Evolutionary conservation across 1,140 invertebrate genomes (phyloP).

Genomic region (Camponotus floridanus): DNA sequence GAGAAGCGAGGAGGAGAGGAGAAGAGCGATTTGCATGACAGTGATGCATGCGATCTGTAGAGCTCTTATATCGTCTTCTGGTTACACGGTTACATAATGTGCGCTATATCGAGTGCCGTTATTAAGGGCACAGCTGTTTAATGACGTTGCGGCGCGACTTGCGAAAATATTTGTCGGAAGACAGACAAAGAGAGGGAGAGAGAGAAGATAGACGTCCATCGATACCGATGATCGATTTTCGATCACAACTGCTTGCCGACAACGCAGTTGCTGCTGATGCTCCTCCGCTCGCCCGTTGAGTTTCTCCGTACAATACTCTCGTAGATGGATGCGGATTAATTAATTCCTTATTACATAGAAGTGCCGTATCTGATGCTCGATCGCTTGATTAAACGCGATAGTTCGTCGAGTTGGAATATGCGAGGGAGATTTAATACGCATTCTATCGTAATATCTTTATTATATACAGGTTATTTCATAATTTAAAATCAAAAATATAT

Average conservation of each 20-base stretch:
- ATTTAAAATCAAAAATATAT: neutral
- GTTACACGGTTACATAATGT: slow-evolving; percentile 59
- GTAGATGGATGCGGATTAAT: slow-evolving; percentile 45
- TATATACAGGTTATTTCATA: neutral
- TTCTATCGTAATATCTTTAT: too few relatives aligned
- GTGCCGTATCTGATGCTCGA: slow-evolving; percentile 21
- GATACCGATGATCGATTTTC: slow-evolving; percentile 51
- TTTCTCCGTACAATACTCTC: neutral
- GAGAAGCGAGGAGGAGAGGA: neutral
- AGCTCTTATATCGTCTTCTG: slow-evolving; percentile 69
- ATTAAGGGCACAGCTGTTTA: slow-evolving; percentile 75
- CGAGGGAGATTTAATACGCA: too few relatives aligned
- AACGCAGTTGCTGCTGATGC: slow-evolving; percentile 13
- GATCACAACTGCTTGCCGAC: neutral
- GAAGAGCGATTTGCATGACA: slow-evolving; percentile 74
- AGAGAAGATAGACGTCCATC: too few relatives aligned
- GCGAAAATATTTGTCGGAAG: slow-evolving; percentile 69
- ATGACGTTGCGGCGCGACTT: slow-evolving; percentile 65
- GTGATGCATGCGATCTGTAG: slow-evolving; percentile 71
- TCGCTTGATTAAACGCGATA: slow-evolving; percentile 49
- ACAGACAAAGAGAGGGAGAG: neutral
- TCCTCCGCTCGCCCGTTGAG: neutral
- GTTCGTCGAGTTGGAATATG: neutral
- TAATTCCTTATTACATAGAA: slow-evolving; percentile 48
- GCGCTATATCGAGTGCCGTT: slow-evolving; percentile 62